These are phyloP conservation scores for Pipistrellus nathusii DNA, from an alignment of 2,797 vertebrate genomes.

Conservation along the genomic window DNA sequence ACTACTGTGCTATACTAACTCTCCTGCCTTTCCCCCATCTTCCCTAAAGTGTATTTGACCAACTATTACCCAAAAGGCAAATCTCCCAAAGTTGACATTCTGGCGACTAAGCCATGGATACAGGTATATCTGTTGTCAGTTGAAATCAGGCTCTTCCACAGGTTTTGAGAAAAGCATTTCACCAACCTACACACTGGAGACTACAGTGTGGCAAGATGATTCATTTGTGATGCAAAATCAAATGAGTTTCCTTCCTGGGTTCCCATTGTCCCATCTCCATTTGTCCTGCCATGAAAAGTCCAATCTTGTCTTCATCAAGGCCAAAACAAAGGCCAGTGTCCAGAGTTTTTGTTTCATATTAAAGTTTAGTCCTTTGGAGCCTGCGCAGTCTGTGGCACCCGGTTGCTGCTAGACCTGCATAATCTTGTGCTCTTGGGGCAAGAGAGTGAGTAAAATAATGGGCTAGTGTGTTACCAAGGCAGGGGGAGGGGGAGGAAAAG, in stretches of 20 bases:
- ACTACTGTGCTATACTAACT: not conserved
- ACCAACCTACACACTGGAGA: not conserved
- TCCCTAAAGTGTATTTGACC: not conserved
- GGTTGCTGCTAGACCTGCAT: not conserved
- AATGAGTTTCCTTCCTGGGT: not conserved
- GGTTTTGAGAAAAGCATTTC: not conserved
- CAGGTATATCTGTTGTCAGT: not conserved
- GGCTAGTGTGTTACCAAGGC: not conserved
- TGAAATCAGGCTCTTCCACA: not conserved
- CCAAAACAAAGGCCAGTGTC: not conserved
- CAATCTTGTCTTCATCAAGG: not conserved
- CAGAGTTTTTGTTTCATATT: not conserved
- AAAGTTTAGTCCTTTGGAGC: not conserved
- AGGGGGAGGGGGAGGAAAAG: fast-evolving
- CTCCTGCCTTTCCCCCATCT: not conserved
- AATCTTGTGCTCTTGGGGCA: not conserved
- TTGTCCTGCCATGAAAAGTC: not conserved
- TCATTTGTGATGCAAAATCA: not conserved
- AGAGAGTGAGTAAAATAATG: not conserved
- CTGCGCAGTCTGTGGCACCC: not conserved
- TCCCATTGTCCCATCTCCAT: not conserved
- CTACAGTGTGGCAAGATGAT: not conserved
- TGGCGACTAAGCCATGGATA: not conserved
- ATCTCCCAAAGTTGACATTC: not conserved
- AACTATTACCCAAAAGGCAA: not conserved